A percentile compares a stretch with the other conserved stretches of the same genome.
phyloP scores from a whole-genome alignment of 2,113 vertebrate genomes.

The Ellobius talpinus region DNA sequence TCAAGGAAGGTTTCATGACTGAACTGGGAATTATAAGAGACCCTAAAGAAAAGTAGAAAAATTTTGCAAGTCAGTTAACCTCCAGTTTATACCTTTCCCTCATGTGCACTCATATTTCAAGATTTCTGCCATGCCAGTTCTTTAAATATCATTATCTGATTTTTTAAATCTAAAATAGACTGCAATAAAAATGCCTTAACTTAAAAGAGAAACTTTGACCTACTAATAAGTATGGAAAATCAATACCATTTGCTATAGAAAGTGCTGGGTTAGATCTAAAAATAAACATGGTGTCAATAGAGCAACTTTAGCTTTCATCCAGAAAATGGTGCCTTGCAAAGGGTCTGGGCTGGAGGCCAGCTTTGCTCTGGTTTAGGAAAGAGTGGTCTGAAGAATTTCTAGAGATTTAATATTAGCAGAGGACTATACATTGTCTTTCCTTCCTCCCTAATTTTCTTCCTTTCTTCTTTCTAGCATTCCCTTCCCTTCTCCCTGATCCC shows the following conservation, averaged over 20 bases:
- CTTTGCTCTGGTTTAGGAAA: constrained; percentile 28
- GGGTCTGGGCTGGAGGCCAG: background rate
- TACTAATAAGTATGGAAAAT: background rate
- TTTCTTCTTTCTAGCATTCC: background rate
- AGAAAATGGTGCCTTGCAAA: background rate
- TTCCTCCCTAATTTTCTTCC: background rate
- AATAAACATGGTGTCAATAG: constrained; percentile 38
- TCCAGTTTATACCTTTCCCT: background rate
- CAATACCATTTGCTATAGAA: constrained; percentile 6
- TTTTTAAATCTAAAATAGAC: background rate
- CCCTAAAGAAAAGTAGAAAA: background rate
- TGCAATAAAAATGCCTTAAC: background rate
- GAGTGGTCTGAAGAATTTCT: background rate
- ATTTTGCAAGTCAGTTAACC: background rate
- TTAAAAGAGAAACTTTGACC: constrained; percentile 26
- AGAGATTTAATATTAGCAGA: background rate
- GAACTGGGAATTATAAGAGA: background rate
- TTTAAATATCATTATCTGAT: background rate
- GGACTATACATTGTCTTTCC: background rate
- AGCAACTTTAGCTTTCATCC: background rate
- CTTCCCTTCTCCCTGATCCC: background rate
- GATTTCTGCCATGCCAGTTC: background rate
- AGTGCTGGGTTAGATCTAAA: background rate
- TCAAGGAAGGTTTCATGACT: background rate
- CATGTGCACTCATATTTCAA: background rate